Conservation (phyloP, 2,113 vertebrate species). For the Istiophorus platypterus region DNA sequence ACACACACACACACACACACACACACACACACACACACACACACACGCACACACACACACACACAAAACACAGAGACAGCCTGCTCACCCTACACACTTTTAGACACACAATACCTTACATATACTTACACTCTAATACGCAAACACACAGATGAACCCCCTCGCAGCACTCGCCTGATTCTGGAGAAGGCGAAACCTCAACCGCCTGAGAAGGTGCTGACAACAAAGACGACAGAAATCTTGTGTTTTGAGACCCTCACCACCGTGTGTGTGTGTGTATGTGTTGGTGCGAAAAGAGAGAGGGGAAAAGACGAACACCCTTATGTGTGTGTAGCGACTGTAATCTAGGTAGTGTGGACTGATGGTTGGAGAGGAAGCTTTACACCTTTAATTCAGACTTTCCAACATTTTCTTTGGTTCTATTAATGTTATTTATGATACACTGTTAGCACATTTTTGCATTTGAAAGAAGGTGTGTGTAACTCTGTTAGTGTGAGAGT, state of each 20-base stretch:
- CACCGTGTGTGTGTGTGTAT: constrained; percentile 6
- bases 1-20: constrained; percentile 61
- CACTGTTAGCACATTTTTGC: constrained; percentile 11
- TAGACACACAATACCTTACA: constrained; percentile 58
- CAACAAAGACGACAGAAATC: constrained; percentile 79
- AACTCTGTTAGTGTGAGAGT: constrained; percentile 46
- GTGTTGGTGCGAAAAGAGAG: neutral
- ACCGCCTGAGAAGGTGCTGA: constrained; percentile 86
- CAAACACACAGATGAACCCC: constrained; percentile 68
- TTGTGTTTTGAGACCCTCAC: constrained; percentile 68
- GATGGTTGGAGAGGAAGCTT: constrained; percentile 6
- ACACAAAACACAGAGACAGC: constrained; percentile 21
- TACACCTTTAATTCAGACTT: constrained; percentile 8
- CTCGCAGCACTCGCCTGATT: constrained; percentile 71
- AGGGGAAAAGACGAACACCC: neutral
- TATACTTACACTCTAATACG: constrained; percentile 42
- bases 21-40: constrained; percentile 30
- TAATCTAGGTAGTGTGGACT: neutral
- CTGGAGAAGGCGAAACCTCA: constrained; percentile 79
- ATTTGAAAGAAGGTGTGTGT: constrained; percentile 39
- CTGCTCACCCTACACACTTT: constrained; percentile 48
- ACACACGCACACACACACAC: constrained; percentile 61
- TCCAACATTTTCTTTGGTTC: neutral
- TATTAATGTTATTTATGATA: neutral
- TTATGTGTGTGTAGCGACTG: neutral